Conservation (phyloP, 2,888 invertebrate species). For the Steinernema carpocapsae region DNA sequence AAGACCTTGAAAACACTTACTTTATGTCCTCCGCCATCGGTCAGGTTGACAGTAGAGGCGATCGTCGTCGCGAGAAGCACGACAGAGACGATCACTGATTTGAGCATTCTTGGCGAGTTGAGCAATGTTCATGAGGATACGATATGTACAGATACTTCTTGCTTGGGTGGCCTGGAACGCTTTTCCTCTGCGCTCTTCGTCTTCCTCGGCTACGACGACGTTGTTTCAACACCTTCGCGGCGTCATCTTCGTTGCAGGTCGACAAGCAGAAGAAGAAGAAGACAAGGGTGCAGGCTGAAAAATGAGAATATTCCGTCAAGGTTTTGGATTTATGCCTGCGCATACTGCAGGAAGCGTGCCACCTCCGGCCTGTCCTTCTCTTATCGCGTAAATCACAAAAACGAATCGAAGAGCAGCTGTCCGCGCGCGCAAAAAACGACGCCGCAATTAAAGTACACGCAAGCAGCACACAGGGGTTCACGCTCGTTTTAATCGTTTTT, state of each 20-base stretch:
- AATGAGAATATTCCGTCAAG: background rate
- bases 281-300: background rate
- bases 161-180: background rate
- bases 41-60: background rate
- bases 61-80: conserved; percentile 17
- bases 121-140: conserved; percentile 32
- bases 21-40: background rate
- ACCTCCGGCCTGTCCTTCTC: background rate
- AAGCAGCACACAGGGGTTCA: background rate
- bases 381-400: conserved; percentile 17
- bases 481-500: conserved; percentile 6
- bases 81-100: conserved; percentile 2
- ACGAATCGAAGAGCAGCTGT: conserved; percentile 1
- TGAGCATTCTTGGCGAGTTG: conserved; percentile 3
- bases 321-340: background rate
- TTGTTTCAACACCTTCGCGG: background rate
- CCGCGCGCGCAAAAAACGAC: conserved; percentile 9
- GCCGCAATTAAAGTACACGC: conserved; percentile 22
- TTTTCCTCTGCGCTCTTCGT: no score
- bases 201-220: no score
- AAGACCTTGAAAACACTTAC: background rate
- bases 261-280: background rate
- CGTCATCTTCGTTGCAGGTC: background rate
- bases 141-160: conserved; percentile 19
- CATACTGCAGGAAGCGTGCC: background rate